Evolutionary conservation across 2,113 vertebrate species (phyloP).

Genomic region (Cricetomys ansorgei): DNA sequence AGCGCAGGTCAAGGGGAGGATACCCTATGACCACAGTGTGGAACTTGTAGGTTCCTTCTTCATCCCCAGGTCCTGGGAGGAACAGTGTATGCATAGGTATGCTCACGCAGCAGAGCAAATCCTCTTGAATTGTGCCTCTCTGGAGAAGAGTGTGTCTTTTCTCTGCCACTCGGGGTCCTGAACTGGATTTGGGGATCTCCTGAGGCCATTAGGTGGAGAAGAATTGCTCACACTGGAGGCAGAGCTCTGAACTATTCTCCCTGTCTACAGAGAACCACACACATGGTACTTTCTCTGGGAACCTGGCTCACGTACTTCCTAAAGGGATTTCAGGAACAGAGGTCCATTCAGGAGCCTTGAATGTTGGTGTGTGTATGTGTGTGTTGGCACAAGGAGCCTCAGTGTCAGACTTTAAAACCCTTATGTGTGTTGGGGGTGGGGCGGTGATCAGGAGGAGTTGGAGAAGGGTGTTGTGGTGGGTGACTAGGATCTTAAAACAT

Average conservation of each 20-base stretch:
- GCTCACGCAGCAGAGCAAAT: neutral
- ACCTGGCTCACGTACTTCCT: neutral
- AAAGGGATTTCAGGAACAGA: neutral
- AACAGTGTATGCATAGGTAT: slow-evolving; percentile 42
- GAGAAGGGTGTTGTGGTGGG: neutral
- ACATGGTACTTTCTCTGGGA: slow-evolving; percentile 15
- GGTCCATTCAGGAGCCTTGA: neutral
- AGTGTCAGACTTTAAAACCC: neutral
- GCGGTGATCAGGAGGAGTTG: neutral
- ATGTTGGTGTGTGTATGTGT: no score
- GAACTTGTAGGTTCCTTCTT: neutral
- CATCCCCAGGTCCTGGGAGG: neutral
- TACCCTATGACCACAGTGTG: neutral
- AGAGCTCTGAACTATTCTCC: slow-evolving; percentile 51
- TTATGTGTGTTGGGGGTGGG: neutral
- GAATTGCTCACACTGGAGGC: slow-evolving; percentile 52
- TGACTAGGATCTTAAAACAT: neutral
- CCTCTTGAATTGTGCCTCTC: slow-evolving; percentile 10
- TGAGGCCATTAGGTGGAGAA: slow-evolving; percentile 38
- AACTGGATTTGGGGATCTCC: slow-evolving; percentile 61
- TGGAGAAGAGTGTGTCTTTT: slow-evolving; percentile 25
- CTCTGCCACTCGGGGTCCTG: neutral
- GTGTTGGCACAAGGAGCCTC: neutral
- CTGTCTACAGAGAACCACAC: slow-evolving; percentile 41
- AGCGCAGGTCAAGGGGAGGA: neutral